Conservation (phyloP, 30 jellyfish, hydroid and myxozoan species). For the Morbakka virulenta region DNA sequence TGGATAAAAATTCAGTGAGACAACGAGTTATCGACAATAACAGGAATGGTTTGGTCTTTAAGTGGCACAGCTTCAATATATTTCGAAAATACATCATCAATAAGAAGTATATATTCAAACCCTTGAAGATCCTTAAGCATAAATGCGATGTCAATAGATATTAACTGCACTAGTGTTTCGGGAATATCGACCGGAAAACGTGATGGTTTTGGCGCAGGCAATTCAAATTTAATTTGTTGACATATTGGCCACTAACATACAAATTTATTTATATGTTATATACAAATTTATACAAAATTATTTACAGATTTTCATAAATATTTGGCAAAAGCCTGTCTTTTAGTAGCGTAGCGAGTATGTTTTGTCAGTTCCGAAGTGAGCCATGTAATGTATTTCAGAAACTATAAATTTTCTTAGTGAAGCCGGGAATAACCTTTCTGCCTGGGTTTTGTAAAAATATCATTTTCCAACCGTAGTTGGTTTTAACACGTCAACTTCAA, state of each 20-base stretch:
- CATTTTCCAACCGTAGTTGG: conserved; percentile 28
- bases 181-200: conserved; percentile 27
- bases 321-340: conserved; percentile 39
- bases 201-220: conserved; percentile 33
- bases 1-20: conserved; percentile 44
- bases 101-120: conserved; percentile 4
- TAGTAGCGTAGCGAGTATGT: background rate
- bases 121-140: conserved; percentile 23
- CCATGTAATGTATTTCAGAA: conserved; percentile 1
- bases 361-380: conserved; percentile 28
- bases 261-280: background rate
- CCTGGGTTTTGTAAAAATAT: conserved; percentile 30
- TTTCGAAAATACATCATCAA: conserved; percentile 46
- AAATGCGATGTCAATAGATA: conserved; percentile 19
- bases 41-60: conserved; percentile 48
- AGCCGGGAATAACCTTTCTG: conserved; percentile 40
- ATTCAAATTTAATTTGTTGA: conserved; percentile 37
- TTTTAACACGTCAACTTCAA: background rate
- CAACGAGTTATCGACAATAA: conserved; percentile 23
- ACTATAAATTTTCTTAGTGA: conserved; percentile 11
- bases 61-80: conserved; percentile 52
- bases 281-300: too few relatives aligned
- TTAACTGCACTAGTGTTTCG: conserved; percentile 44
- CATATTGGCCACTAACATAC: background rate
- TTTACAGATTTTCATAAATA: conserved; percentile 26